These are phyloP conservation scores for Drosophila nigromelanica DNA, from an alignment of 1,140 invertebrate genomes.

Conservation along the genomic window DNA sequence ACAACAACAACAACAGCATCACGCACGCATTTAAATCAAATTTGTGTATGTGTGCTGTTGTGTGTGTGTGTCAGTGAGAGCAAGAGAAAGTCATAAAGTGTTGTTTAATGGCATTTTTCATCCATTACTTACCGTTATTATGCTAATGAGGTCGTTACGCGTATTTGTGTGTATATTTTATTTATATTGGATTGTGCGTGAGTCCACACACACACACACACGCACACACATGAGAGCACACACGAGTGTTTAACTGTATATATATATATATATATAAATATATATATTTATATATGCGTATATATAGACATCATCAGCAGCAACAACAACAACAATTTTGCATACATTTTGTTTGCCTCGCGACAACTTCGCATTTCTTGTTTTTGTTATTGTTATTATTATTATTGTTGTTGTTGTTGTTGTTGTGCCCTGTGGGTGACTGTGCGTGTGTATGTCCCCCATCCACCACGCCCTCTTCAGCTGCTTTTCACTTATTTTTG, in stretches of 20 bases:
- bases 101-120: slow-evolving; percentile 83
- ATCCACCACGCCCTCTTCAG: neutral
- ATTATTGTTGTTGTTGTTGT: slow-evolving; percentile 6
- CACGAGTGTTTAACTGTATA: slow-evolving; percentile 16
- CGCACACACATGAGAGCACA: slow-evolving; percentile 28
- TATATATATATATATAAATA: slow-evolving; percentile 4
- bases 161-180: slow-evolving; percentile 80
- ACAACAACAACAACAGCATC: slow-evolving; percentile 27
- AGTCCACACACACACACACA: slow-evolving; percentile 23
- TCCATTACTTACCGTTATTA: slow-evolving; percentile 83
- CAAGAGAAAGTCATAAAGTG: slow-evolving; percentile 80
- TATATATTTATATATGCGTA: slow-evolving; percentile 2
- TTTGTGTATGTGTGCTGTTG: slow-evolving; percentile 30
- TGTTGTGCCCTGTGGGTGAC: slow-evolving; percentile 32
- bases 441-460: slow-evolving; percentile 2
- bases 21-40: slow-evolving; percentile 60
- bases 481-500: slow-evolving; percentile 30
- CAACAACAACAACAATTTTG: slow-evolving; percentile 29
- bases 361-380: slow-evolving; percentile 13
- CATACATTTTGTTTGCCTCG: slow-evolving; percentile 31
- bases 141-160: slow-evolving; percentile 83
- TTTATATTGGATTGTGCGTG: slow-evolving; percentile 76
- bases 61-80: slow-evolving; percentile 1
- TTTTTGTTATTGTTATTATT: slow-evolving; percentile 9
- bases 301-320: slow-evolving; percentile 25